Evolutionary conservation across 2,113 vertebrate genomes (phyloP), one percentile per base, ranked within the genome.

Genomic region (Thinocorus orbignyianus): DNA sequence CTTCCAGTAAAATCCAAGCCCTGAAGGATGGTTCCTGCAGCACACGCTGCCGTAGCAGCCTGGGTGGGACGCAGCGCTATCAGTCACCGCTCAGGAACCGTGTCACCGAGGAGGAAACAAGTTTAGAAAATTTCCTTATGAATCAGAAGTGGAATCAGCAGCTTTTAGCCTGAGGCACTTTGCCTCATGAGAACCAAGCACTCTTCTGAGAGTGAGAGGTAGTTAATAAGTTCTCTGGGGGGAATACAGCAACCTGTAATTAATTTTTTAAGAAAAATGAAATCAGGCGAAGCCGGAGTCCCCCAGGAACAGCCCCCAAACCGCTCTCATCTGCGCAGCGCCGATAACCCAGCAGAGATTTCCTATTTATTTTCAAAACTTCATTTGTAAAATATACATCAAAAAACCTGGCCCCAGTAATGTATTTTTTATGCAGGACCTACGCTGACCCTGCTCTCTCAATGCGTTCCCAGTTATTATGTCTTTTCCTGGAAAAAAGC

Each of bases 191-290:
- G 88, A 96, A 44, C 39, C 55, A 81, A 88, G 77, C 41, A 33
- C 90, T 95, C 94, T 92, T 95, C 81, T 61, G 95, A 96, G 91
- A 95, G 70, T 80, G 70, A 95, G 51, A 78, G 74, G 80, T 4
- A 79, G 79, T 81, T 96, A 97, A 92, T 88, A 94, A 91, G 88
- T 95, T 96, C 92, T 94, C 64, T 2, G 22, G 90, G 91, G 88
- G 83, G 77, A 93, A 95, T 83, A 87, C 51, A 85, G 73, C 33
- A 95, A 95, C 77, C 42, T 97, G 85, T 94, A 93, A 96, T 94
- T 91, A 92, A 93, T 93, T 90, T 95, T 93, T 93, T n/a, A 93
- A 80, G 93, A 91, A 94, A 95, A 94, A 90, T 81, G 55, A 77
- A 92, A 81, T 91, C 54, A 66, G 71, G 66, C 49, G 6, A 79